Evolutionary conservation across 2,888 invertebrate species (phyloP), one percentile per base, ranked within the genome.

Genomic region (Ophonus ardosiacus): DNA sequence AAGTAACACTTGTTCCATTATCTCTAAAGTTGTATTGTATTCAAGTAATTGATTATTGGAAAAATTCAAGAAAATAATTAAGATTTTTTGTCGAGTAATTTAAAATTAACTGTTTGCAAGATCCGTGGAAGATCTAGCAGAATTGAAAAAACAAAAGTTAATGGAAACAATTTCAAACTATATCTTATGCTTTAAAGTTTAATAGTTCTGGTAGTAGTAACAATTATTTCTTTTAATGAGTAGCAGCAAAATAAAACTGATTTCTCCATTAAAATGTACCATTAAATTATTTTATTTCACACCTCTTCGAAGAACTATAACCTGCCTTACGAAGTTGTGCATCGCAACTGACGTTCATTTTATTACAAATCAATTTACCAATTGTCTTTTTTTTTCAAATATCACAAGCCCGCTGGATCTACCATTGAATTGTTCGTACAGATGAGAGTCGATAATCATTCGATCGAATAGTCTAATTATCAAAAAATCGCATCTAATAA

Each of bases 301-400:
- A 38, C 10, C 38, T 68, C n/a, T 68, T 68, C 38, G 24, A 8
- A n/a, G 68, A 68, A 31, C 31, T 63, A 63, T 21, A 59, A 59
- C 18, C 7, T 59, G 18, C 24, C 3, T 4, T 31, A 31, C 31
- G 5, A 31, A 31, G 10, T 0, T 10, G 15, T 15, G 21, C 21
- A 13, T 21, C 21, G 7, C 15, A 68, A 68, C 31, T 68, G 40
- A 40, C 43, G 40, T 8, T 74, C 43, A 18, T 8, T 15, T 74
- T 74, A 74, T 74, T 43, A 43, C 17, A 43, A 74, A 74, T 74
- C 71, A 74, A 74, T 74, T 74, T 74, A 74, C 43, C 71, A 51
- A 51, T 43, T 74, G 71, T 74, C 43, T 74, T 74, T 74, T 74
- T 51, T 74, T 51, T 74, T 74, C n/a, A 74, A 74, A 74, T 18